A percentile compares a stretch with the other conserved stretches of the same genome.
phyloP scores from a whole-genome alignment of 2,113 vertebrate species.

The Thunnus maccoyii region DNA sequence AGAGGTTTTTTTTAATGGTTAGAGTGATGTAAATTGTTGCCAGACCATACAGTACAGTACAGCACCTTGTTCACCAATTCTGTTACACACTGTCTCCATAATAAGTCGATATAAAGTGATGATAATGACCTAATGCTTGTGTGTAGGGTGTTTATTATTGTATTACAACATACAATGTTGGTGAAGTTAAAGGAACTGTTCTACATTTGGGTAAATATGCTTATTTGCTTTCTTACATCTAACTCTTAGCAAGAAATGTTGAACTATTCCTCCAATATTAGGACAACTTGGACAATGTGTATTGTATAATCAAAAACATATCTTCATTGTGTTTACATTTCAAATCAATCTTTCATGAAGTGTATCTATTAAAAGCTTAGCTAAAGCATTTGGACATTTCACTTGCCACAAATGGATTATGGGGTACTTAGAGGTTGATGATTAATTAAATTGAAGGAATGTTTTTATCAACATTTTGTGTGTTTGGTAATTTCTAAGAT shows the following conservation, averaged over 20 bases:
- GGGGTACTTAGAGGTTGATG: too few species aligned
- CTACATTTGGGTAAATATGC: not conserved
- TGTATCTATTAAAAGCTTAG: too few species aligned
- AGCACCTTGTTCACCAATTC: not conserved
- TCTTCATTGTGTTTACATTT: too few species aligned
- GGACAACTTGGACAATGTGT: too few species aligned
- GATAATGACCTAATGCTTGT: slow-evolving; percentile 12
- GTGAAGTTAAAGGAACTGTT: slow-evolving; percentile 3
- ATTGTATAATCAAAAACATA: too few species aligned
- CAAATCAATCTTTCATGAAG: too few species aligned
- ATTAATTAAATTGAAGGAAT: not conserved
- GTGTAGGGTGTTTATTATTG: not conserved
- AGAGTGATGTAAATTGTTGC: slow-evolving; percentile 57
- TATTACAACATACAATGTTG: not conserved
- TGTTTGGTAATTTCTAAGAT: too few species aligned
- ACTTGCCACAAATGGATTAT: too few species aligned
- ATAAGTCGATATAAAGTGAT: slow-evolving; percentile 7
- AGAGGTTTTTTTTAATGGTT: slow-evolving; percentile 41
- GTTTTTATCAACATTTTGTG: not conserved
- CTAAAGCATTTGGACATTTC: too few species aligned
- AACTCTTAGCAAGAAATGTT: too few species aligned
- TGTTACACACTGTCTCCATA: slow-evolving; percentile 6
- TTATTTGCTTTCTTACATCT: not conserved
- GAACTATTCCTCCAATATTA: too few species aligned
- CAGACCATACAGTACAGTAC: slow-evolving; percentile 41